Base-by-base conservation (phyloP, 2,797 vertebrate species). In the Sebastolobus altivelis region DNA sequence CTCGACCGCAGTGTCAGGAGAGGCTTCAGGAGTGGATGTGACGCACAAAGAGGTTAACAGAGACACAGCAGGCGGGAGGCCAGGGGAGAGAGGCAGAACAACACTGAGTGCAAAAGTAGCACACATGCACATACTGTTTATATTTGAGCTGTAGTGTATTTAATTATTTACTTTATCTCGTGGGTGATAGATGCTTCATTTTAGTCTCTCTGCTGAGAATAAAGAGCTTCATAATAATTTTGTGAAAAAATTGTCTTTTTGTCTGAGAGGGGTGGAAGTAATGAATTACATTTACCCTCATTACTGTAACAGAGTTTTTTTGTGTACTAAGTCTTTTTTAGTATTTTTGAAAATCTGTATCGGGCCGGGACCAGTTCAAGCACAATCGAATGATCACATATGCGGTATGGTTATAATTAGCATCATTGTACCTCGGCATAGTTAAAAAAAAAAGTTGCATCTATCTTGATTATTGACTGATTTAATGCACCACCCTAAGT, bases 1-100 rank as follows among this genome's bases (percentile, higher is more conserved):
- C 25, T 37, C 37, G 52, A 52, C 58, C 63, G 37, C 43, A 16
- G n/a, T 58, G 79, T 83, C 72, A 56, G 73, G 9, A 77, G 71
- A 70, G 65, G 75, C 71, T 81, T 71, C 58, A 49, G 29, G 66
- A 63, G 58, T 55, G 72, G 74, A 72, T 59, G 66, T 56, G 69
- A 75, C 11, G 12, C 49, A 54, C 46, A 35, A 14, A 69, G 55
- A 71, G 77, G 61, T 82, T 70, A 79, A 77, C 33, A 43, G 16
- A 46, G 16, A 46, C 0, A 33, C 63, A 58, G 37, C 55, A 62
- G 71, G 68, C 72, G 22, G 5, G 29, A 38, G 65, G 62, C 72
- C 82, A 65, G 49, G 18, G 22, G 52, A 54, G 13, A 67, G 74
- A 69, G 6, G n/a, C n/a, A 59, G 16, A 58, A 25, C 40, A 62